Evolutionary conservation across 1,140 invertebrate genomes (phyloP).

Genomic region (Pentalonia nigronervosa): DNA sequence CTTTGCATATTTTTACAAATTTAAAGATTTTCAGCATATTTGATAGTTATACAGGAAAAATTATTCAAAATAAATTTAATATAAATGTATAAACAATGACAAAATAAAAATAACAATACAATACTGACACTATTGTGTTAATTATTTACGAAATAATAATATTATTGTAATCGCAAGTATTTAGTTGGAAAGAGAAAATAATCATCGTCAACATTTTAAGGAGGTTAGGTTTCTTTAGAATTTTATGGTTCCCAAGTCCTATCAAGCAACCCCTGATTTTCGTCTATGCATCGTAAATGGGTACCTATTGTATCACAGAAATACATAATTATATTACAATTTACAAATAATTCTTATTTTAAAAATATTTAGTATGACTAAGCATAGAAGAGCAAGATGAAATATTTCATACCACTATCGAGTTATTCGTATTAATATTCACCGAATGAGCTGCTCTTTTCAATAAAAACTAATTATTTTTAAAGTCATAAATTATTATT

Average conservation of each 20-base stretch:
- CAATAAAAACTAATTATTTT: not conserved
- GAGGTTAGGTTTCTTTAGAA: not conserved
- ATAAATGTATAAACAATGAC: not conserved
- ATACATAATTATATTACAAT: not conserved
- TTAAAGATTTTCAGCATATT: not conserved
- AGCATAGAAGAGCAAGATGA: not conserved
- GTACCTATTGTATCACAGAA: not conserved
- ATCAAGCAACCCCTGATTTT: not conserved
- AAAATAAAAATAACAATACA: not conserved
- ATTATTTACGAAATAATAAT: not conserved
- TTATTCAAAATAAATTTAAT: no score
- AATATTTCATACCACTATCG: not conserved
- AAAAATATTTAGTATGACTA: not conserved
- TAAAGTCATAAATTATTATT: not conserved
- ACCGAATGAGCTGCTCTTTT: not conserved
- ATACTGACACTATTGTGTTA: not conserved
- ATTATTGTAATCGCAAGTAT: not conserved
- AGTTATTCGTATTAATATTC: not conserved
- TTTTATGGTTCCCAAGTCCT: not conserved
- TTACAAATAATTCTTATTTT: not conserved
- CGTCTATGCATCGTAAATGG: not conserved
- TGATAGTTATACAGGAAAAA: not conserved
- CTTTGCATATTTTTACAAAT: not conserved
- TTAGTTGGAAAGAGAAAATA: not conserved
- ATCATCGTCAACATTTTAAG: not conserved